Conservation (phyloP, 2,113 vertebrate genomes). For the Delphinapterus leucas region DNA sequence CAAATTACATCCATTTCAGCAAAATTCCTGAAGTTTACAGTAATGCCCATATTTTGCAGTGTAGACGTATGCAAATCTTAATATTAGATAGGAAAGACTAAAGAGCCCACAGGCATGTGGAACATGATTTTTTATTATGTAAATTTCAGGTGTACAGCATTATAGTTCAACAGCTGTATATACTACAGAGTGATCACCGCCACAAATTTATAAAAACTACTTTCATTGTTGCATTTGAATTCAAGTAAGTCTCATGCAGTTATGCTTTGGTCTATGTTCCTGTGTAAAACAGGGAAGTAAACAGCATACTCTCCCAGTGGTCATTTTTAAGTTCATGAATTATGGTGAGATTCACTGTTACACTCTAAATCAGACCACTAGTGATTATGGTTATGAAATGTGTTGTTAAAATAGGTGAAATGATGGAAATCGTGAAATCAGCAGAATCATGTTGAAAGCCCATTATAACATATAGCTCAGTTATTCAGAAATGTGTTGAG, state of each 20-base stretch:
- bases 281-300: background rate
- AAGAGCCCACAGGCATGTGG: background rate
- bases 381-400: background rate
- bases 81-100: background rate
- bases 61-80: conserved; percentile 36
- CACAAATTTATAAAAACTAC: background rate
- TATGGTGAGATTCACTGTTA: background rate
- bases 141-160: background rate
- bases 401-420: background rate
- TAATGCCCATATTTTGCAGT: conserved; percentile 44
- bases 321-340: background rate
- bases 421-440: background rate
- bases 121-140: background rate
- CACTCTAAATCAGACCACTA: background rate
- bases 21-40: conserved; percentile 43
- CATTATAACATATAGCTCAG: background rate
- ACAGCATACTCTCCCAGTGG: background rate
- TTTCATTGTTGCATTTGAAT: background rate
- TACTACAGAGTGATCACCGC: background rate
- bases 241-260: background rate
- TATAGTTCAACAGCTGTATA: background rate
- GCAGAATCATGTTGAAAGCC: background rate
- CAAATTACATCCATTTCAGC: conserved; percentile 60
- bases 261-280: background rate
- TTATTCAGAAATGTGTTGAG: background rate